Base-by-base conservation (phyloP, 2,888 invertebrate species). In the Hemicrepidius hirtus region DNA sequence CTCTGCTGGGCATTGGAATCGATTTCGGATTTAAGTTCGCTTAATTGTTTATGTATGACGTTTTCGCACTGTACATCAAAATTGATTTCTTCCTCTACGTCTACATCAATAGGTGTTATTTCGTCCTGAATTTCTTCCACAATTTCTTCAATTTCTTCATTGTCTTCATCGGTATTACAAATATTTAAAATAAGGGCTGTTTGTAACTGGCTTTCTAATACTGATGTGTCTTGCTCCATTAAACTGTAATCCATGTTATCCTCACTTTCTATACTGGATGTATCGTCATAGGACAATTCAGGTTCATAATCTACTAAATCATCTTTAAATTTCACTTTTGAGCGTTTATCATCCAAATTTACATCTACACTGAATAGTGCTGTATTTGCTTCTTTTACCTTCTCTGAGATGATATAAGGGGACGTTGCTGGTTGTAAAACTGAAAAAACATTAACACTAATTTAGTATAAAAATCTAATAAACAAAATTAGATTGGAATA, bases 341-440 rank as follows among this genome's bases (percentile, higher is more conserved):
- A 79, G 41, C 79, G 75, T 75, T 82, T 82, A 50, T 60, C 72
- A 13, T 63, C 68, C 13, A 64, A 67, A n/a, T 75, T 75, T 28
- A 73, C 65, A 59, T 77, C 80, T 63, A 81, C 80, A 59, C 84
- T 85, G 75, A 88, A 88, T 12, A 89, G 81, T 78, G 86, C 87
- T 73, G 87, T 85, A 80, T 90, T 90, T 44, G 89, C 89, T 79
- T 87, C 86, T 79, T 87, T 87, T 13, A 90, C 86, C 83, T 88
- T 89, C 78, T 89, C 88, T 72, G 86, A 85, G 71, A 90, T 88
- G 79, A 89, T 88, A 80, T 90, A 90, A 55, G 88, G 89, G 71
- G 88, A 88, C 20, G 88, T 86, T 35, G 88, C 87, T 50, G 87
- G 87, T 79, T 86, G 86, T 24, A 87, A 80, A 83, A 87, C 87